Evolutionary conservation across 2,888 invertebrate species (phyloP).

Genomic region (Hypolimnas misippus): DNA sequence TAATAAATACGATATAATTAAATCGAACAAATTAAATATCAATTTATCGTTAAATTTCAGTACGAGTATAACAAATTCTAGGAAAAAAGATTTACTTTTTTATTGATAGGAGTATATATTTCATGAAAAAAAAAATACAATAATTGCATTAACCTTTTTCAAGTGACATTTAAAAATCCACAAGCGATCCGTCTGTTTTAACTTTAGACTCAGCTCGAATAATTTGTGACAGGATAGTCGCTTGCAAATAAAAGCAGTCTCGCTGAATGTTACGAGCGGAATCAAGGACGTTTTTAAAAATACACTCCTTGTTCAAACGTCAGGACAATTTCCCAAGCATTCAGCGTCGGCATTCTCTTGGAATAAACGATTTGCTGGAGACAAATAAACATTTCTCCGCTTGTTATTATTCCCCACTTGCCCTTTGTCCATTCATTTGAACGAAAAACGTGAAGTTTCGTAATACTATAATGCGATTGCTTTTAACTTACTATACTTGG

Average conservation of each 20-base stretch:
- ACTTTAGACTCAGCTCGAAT: constrained; percentile 48
- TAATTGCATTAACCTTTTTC: not conserved
- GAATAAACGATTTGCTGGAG: constrained; percentile 54
- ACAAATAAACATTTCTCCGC: constrained; percentile 51
- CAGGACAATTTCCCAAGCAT: constrained; percentile 54
- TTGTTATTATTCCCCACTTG: constrained; percentile 48
- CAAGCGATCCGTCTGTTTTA: constrained; percentile 15
- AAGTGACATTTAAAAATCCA: constrained; percentile 19
- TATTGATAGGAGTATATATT: no score
- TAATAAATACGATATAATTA: no score
- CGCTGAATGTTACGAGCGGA: constrained; percentile 53
- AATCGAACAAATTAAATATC: no score
- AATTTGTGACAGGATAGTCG: constrained; percentile 50
- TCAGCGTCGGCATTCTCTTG: constrained; percentile 54
- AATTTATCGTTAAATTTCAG: no score
- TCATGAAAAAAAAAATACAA: not conserved
- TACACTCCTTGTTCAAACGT: constrained; percentile 52
- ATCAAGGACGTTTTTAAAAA: constrained; percentile 55
- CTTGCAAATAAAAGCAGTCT: constrained; percentile 51
- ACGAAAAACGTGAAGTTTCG: constrained; percentile 36
- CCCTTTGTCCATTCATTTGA: constrained; percentile 32
- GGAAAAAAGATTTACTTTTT: no score
- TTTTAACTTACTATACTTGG: not conserved
- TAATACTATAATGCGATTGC: constrained; percentile 24
- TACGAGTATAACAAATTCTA: no score